Conservation (phyloP, 23 tunicate genomes). For the Clavelina lepadiformis region DNA sequence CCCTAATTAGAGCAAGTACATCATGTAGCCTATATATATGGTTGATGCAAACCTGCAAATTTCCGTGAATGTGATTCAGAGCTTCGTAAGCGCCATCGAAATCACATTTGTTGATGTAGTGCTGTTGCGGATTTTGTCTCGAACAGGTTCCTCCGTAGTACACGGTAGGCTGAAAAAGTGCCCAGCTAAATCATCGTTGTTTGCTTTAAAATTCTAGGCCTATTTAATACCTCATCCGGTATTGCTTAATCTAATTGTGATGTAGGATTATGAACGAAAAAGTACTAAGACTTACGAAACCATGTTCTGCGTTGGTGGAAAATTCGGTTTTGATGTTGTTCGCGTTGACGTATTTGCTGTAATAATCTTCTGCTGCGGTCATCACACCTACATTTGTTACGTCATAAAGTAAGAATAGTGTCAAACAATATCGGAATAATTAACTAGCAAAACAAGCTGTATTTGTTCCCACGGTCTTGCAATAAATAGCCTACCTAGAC, state of each 20-base stretch:
- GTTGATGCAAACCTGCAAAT: slow-evolving; percentile 42
- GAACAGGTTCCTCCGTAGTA: slow-evolving; percentile 50
- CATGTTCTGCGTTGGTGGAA: slow-evolving; percentile 26
- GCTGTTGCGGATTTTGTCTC: slow-evolving; percentile 2
- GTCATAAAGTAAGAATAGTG: too few species aligned
- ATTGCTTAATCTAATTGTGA: too few species aligned
- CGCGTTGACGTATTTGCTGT: slow-evolving; percentile 20
- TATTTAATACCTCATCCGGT: too few species aligned
- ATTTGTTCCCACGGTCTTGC: background rate
- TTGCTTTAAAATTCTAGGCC: too few species aligned
- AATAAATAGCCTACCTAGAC: background rate
- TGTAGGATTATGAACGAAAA: too few species aligned
- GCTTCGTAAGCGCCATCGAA: slow-evolving; percentile 55
- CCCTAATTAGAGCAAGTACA: too few species aligned
- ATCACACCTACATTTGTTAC: slow-evolving; percentile 16
- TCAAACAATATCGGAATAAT: too few species aligned
- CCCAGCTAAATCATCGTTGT: too few species aligned
- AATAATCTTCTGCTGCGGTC: slow-evolving; percentile 30
- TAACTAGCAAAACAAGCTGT: background rate
- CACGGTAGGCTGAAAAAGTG: slow-evolving; percentile 66
- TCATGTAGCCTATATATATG: too few species aligned
- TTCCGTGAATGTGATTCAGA: slow-evolving; percentile 45
- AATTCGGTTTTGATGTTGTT: slow-evolving; percentile 27
- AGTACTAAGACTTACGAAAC: slow-evolving; percentile 53
- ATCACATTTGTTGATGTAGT: slow-evolving; percentile 65